phyloP scores from a whole-genome alignment of 1,140 invertebrate genomes.

The Elymnias hypermnestra region DNA sequence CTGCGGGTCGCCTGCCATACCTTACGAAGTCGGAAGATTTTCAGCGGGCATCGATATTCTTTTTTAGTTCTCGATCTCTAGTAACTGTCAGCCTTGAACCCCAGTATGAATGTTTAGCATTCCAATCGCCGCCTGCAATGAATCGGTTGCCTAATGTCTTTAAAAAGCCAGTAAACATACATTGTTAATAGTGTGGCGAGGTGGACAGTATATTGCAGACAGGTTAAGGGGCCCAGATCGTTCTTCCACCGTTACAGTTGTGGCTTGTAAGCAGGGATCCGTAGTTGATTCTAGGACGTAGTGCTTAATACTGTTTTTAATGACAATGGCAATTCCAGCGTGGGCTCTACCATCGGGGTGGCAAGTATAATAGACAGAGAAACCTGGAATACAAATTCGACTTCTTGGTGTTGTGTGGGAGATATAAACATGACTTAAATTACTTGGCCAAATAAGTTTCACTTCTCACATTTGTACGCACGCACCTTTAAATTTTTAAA shows the following conservation, averaged over 20 bases:
- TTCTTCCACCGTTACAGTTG: background rate
- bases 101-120: conserved; percentile 19
- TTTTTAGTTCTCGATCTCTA: conserved; percentile 17
- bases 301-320: conserved; percentile 19
- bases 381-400: no score
- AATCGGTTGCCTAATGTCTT: conserved; percentile 10
- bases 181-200: conserved; percentile 9
- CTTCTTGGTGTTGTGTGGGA: no score
- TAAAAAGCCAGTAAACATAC: conserved; percentile 11
- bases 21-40: conserved; percentile 19
- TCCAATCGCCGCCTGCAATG: conserved; percentile 23
- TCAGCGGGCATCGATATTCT: conserved; percentile 4
- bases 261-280: conserved; percentile 16
- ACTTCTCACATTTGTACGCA: no score
- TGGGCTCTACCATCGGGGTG: conserved; percentile 17
- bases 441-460: no score
- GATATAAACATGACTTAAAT: no score
- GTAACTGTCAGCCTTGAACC: conserved; percentile 17
- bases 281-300: background rate
- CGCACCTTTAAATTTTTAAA: no score
- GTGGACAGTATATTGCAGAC: conserved; percentile 20
- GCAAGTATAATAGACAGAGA: conserved; percentile 7
- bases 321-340: conserved; percentile 13
- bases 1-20: conserved; percentile 15
- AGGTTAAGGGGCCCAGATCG: background rate